Evolutionary conservation across 1,140 invertebrate species (phyloP), one percentile per base, ranked within the genome.

Genomic region (Halesus radiatus): DNA sequence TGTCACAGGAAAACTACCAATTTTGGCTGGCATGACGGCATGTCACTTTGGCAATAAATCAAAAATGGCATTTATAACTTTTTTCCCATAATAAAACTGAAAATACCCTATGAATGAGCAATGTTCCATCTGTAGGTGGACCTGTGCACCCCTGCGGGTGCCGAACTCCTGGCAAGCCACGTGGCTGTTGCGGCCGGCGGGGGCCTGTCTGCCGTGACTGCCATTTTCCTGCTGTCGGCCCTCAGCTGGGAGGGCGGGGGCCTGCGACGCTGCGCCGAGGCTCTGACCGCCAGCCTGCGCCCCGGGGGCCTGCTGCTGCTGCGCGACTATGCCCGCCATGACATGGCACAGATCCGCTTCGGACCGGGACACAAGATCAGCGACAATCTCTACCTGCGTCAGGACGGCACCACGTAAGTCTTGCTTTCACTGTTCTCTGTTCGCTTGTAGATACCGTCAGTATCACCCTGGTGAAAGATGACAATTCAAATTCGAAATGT

Each of bases 251-350:
- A 74, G 3, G 45, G 20, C 0, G 52, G 32, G 5, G 53, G 10
- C 22, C 20, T 72, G 37, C 68, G 15, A 45, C 54, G 53, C 13
- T 74, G 72, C 20, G 22, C 15, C 0, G 23, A 0, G 0, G 72
- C 72, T 8, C 23, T 74, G 15, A 53, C 26, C 83, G 86, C 90
- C 79, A 87, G 95, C 7, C 87, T 99, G 0, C 93, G 93, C 81
- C 94, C 94, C 0, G 96, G 95, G 20, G 98, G 98, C 16, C 85
- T 96, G 50, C 85, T 99, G 3, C 87, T 99, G 4, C 97, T 99
- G 84, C 89, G 99, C 84, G 99, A 99, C 90, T 99, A 99, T 89
- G 98, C 98, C 0, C 88, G 98, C n/a, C 97, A 98, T 86, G 99
- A 99, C 88, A 96, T 99, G 94, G 96, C 98, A 3, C 98, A 99